Evolutionary conservation across 1,140 invertebrate species (phyloP).

Genomic region (Solenopsis fugax): DNA sequence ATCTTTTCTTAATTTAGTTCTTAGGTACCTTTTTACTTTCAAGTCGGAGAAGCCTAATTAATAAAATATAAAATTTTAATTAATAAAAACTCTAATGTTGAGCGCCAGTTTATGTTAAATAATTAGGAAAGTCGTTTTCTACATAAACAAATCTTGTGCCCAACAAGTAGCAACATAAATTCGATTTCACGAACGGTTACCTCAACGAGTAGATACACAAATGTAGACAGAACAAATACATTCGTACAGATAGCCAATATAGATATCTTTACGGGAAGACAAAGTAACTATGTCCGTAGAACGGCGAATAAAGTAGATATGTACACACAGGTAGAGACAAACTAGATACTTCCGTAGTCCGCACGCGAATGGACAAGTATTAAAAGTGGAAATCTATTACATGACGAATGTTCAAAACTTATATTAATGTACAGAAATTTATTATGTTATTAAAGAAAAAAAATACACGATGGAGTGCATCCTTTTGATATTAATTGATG

Average conservation of each 20-base stretch:
- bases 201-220: conserved; percentile 16
- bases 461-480: neutral
- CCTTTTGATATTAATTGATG: neutral
- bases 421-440: neutral
- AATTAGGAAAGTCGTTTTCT: neutral
- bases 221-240: conserved; percentile 14
- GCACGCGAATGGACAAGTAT: conserved; percentile 18
- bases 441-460: neutral
- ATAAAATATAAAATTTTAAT: neutral
- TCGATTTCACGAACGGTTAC: conserved; percentile 49
- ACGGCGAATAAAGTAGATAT: conserved; percentile 22
- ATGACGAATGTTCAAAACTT: neutral
- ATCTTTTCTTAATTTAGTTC: neutral
- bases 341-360: conserved; percentile 27
- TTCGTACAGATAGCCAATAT: conserved; percentile 29
- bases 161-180: conserved; percentile 56
- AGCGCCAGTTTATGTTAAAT: neutral
- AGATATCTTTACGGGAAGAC: conserved; percentile 36
- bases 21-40: neutral
- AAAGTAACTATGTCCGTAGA: conserved; percentile 24
- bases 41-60: neutral
- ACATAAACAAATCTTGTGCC: neutral
- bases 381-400: conserved; percentile 14
- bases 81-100: neutral
- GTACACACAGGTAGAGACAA: conserved; percentile 25